phyloP scores from a whole-genome alignment of 2,113 vertebrate species.

The Platysternon megacephalum region DNA sequence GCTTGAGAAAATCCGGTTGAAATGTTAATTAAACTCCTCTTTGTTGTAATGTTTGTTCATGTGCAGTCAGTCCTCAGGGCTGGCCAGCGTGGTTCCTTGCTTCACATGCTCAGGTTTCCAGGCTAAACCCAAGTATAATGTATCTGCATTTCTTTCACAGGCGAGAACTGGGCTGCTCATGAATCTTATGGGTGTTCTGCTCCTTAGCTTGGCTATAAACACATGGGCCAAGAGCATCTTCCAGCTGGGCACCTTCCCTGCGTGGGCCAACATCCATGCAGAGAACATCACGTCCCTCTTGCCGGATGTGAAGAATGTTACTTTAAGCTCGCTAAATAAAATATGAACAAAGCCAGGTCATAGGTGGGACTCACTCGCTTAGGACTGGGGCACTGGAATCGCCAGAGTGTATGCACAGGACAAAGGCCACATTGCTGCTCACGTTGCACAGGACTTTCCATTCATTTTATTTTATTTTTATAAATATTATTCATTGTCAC shows the following conservation, averaged over 20 bases:
- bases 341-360: slow-evolving; percentile 69
- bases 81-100: slow-evolving; percentile 27
- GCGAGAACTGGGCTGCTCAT: slow-evolving; percentile 93
- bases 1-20: slow-evolving; percentile 31
- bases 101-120: slow-evolving; percentile 41
- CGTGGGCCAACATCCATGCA: slow-evolving; percentile 84
- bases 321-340: slow-evolving; percentile 77
- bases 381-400: slow-evolving; percentile 62
- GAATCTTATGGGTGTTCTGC: slow-evolving; percentile 93
- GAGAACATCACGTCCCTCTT: slow-evolving; percentile 76
- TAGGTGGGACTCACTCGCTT: slow-evolving; percentile 54
- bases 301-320: slow-evolving; percentile 67
- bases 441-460: slow-evolving; percentile 24
- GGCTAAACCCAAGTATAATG: slow-evolving; percentile 41
- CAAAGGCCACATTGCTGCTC: slow-evolving; percentile 34
- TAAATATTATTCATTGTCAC: slow-evolving; percentile 42
- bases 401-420: slow-evolving; percentile 30
- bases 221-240: slow-evolving; percentile 95
- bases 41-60: slow-evolving; percentile 31
- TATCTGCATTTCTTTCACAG: slow-evolving; percentile 78
- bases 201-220: slow-evolving; percentile 93
- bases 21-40: slow-evolving; percentile 24
- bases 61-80: neutral
- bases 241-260: slow-evolving; percentile 86
- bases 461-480: slow-evolving; percentile 48